Conservation (phyloP, 2,888 invertebrate genomes). For the Biston stratarius region DNA sequence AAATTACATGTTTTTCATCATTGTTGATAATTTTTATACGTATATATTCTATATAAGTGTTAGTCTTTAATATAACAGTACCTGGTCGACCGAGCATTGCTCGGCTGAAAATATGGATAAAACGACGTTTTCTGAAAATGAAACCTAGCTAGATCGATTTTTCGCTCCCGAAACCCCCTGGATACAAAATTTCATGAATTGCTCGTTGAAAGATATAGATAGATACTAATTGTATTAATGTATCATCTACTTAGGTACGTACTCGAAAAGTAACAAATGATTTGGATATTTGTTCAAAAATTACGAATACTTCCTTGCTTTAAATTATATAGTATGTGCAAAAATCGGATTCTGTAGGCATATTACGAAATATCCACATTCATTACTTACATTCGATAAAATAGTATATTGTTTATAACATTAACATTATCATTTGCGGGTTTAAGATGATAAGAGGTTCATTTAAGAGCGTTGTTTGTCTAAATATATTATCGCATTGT, state of each 20-base stretch:
- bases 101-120: no score
- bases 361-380: conserved; percentile 61
- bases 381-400: conserved; percentile 65
- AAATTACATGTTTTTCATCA: not conserved
- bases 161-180: no score
- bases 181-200: no score
- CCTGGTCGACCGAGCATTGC: no score
- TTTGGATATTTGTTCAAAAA: not conserved
- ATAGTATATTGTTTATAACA: conserved; percentile 68
- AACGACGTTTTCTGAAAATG: no score
- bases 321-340: not conserved
- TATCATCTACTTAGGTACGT: no score
- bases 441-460: conserved; percentile 66
- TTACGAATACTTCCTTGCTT: not conserved
- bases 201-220: no score
- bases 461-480: conserved; percentile 69
- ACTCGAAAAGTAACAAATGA: no score
- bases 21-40: conserved; percentile 15
- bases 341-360: not conserved
- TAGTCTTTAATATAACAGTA: not conserved
- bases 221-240: no score
- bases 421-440: conserved; percentile 65
- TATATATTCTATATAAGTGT: conserved; percentile 6
- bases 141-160: no score
- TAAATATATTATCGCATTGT: conserved; percentile 67